A percentile compares a stretch with the other conserved stretches of the same genome.
These are phyloP conservation scores for Caenorhabditis japonica DNA, from an alignment of 2,888 invertebrate species.

Conservation along the genomic window DNA sequence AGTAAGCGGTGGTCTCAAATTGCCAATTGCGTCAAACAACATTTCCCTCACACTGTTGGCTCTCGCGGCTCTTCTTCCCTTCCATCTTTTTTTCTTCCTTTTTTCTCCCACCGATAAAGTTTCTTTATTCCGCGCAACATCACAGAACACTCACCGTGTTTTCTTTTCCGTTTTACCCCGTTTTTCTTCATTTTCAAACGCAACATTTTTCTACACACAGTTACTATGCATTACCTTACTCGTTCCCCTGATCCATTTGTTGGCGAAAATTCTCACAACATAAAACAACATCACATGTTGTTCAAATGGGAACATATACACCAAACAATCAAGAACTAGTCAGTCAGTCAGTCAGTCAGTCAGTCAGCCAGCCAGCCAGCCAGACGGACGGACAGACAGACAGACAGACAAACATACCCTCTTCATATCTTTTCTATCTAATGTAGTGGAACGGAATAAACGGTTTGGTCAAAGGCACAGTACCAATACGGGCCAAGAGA, in stretches of 20 bases:
- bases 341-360: constrained; percentile 2
- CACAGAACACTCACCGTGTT: constrained; percentile 41
- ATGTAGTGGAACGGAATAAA: no score
- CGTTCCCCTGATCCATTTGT: neutral
- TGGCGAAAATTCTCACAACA: no score
- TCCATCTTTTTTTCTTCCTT: constrained; percentile 8
- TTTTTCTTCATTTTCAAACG: neutral
- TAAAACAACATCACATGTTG: constrained; percentile 12
- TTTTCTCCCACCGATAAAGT: constrained; percentile 3
- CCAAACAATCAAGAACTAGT: constrained; percentile 48
- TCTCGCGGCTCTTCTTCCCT: neutral
- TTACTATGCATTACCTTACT: neutral
- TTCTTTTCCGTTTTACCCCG: constrained; percentile 4
- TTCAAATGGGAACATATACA: constrained; percentile 13
- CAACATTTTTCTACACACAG: neutral
- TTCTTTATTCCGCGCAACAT: constrained; percentile 14
- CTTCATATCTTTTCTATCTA: no score
- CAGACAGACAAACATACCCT: no score
- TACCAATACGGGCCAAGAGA: no score
- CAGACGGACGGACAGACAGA: no score
- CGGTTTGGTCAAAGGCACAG: no score
- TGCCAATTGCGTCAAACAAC: constrained; percentile 18
- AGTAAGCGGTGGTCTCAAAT: constrained; percentile 8
- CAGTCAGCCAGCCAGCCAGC: no score
- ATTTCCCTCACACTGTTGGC: constrained; percentile 1